Conservation (phyloP, 1,140 invertebrate genomes). For the Hypsibius dujardini region DNA sequence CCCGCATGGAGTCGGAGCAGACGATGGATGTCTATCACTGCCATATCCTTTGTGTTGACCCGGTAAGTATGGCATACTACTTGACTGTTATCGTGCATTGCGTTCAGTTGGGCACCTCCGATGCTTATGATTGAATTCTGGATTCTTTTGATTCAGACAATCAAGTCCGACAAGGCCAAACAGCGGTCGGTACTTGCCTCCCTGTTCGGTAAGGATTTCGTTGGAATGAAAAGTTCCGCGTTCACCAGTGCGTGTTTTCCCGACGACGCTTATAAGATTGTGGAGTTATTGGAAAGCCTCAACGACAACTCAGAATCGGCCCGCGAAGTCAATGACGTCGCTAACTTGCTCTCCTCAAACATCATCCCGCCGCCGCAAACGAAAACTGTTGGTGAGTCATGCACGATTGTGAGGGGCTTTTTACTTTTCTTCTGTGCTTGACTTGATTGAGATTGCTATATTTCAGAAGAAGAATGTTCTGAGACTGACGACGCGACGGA, state of each 20-base stretch:
- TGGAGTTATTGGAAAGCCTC: too few species aligned
- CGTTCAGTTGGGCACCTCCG: too few species aligned
- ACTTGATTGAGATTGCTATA: background rate
- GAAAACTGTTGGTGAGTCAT: too few species aligned
- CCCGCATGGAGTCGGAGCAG: background rate
- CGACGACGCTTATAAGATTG: too few species aligned
- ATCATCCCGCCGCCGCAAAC: background rate
- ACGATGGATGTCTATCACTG: constrained; percentile 9
- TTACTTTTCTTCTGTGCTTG: background rate
- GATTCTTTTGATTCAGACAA: too few species aligned
- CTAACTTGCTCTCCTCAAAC: background rate
- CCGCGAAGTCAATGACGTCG: background rate
- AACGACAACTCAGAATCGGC: too few species aligned
- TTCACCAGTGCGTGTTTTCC: too few species aligned
- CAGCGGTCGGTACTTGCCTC: background rate
- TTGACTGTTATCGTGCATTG: too few species aligned
- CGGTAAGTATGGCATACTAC: background rate
- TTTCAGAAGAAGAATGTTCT: background rate
- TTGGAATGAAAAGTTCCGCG: too few species aligned
- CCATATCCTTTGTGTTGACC: background rate
- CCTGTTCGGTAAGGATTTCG: background rate
- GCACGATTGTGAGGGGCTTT: background rate
- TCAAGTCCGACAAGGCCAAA: background rate
- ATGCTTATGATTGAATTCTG: too few species aligned
- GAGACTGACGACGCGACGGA: background rate